Conservation (phyloP, 2,797 vertebrate genomes). For the Melanotaenia boesemani region DNA sequence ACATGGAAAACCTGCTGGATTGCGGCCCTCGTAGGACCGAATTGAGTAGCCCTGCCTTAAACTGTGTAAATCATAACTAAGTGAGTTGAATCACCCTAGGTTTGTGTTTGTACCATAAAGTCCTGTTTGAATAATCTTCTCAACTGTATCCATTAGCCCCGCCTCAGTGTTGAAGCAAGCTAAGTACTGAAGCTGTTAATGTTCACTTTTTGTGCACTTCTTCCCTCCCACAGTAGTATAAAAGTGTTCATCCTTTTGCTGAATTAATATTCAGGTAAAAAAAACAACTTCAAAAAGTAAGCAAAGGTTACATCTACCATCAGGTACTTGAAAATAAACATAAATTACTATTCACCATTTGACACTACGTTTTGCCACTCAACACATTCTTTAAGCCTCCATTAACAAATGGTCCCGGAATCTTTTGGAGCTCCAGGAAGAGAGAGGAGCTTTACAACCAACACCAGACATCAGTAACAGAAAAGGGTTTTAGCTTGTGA, state of each 20-base stretch:
- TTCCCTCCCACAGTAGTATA: too few species aligned
- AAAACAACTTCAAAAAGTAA: neutral
- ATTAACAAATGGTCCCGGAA: constrained; percentile 41
- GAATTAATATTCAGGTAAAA: too few species aligned
- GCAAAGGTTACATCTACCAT: too few species aligned
- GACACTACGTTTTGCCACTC: constrained; percentile 14
- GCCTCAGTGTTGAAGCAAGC: neutral
- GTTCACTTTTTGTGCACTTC: too few species aligned
- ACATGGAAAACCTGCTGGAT: too few species aligned
- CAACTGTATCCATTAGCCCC: too few species aligned
- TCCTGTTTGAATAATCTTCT: neutral
- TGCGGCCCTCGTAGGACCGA: too few species aligned
- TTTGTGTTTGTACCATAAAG: neutral
- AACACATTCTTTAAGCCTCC: constrained; percentile 19
- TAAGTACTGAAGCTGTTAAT: neutral
- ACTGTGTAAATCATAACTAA: too few species aligned
- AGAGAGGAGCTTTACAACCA: constrained; percentile 45
- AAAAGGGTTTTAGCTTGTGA: constrained; percentile 55
- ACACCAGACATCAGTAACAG: constrained; percentile 39
- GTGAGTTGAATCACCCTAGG: too few species aligned
- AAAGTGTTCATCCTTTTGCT: too few species aligned
- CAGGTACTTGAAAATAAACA: neutral
- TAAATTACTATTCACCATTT: neutral
- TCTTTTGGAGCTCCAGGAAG: constrained; percentile 50
- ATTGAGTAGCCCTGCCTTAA: too few species aligned